Percentiles rank a stretch among this genome's conserved stretches.
These are phyloP conservation scores for Amyelois transitella DNA, from an alignment of 1,140 invertebrate species.

Conservation along the genomic window DNA sequence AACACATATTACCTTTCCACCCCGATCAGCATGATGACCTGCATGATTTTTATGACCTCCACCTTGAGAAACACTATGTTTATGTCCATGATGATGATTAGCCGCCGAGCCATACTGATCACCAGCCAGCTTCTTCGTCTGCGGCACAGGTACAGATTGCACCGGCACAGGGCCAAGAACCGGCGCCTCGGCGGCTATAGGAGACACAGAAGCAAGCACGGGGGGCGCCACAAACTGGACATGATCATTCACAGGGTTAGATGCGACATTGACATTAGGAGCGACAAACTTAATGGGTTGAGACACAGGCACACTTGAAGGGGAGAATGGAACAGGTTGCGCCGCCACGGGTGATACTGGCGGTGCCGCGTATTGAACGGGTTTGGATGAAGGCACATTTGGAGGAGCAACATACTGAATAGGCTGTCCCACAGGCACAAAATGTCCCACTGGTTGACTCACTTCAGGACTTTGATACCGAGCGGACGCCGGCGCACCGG, in stretches of 20 bases:
- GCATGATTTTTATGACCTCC: slow-evolving; percentile 40
- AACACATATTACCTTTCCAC: slow-evolving; percentile 39
- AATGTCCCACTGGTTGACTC: slow-evolving; percentile 9
- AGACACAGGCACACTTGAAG: neutral
- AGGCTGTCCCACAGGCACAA: slow-evolving; percentile 5
- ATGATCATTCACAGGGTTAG: slow-evolving; percentile 20
- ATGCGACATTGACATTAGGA: neutral
- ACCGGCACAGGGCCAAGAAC: slow-evolving; percentile 9
- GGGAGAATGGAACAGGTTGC: neutral
- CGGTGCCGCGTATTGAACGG: slow-evolving; percentile 13
- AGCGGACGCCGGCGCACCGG: slow-evolving; percentile 37
- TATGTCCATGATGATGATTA: slow-evolving; percentile 31
- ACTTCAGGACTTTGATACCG: slow-evolving; percentile 49
- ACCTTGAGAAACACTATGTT: slow-evolving; percentile 28
- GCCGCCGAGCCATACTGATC: slow-evolving; percentile 38
- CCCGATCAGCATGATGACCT: slow-evolving; percentile 29
- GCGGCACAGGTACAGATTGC: slow-evolving; percentile 6
- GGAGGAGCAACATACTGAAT: slow-evolving; percentile 1
- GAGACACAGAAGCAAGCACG: slow-evolving; percentile 9
- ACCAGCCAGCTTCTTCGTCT: slow-evolving; percentile 13
- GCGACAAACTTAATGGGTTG: slow-evolving; percentile 1
- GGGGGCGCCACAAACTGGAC: slow-evolving; percentile 23
- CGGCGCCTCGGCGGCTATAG: slow-evolving; percentile 1
- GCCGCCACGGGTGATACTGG: too few relatives aligned
- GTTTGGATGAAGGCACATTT: neutral